Evolutionary conservation across 2,113 vertebrate species (phyloP), one percentile per base, ranked within the genome.

Genomic region (Ginglymostoma cirratum): DNA sequence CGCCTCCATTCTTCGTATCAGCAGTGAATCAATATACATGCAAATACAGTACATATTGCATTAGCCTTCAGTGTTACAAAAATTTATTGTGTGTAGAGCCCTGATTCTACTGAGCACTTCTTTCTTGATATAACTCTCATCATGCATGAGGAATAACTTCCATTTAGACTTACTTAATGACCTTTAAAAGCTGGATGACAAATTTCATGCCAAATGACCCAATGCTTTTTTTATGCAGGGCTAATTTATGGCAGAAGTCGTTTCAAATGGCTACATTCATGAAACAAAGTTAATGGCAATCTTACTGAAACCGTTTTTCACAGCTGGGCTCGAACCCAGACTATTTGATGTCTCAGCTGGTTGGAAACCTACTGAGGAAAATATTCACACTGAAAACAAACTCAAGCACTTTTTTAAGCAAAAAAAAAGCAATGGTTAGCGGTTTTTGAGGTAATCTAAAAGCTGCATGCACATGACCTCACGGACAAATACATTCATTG

Each of bases 161-260:
- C 96, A 97, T 98, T 98, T 97, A 97, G 97, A 97, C 96, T 78
- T 95, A 97, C 96, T 96, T 97, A 97, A 97, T 96, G 90, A 96
- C 96, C 96, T 96, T 90, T 96, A 96, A 67, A 86, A 96, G 65
- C 85, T 48, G 80, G 85, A 96, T 87, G 80, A 70, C 80, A 86
- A 70, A 86, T 69, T 67, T 96, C 85, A 45, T 87, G 80, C 78
- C 83, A 67, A 96, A 96, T 89, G 95, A 87, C 96, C 97, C 97
- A 97, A 98, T 96, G 97, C 96, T 97, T 96, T 97, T 48, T 70
- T 72, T 95, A 95, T n/a, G 34, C 67, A 7, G 93, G 93, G 27
- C 67, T 69, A 95, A 95, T 95, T 95, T 70, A 95, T 48, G 93
- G 66, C 12, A 42, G n/a, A 69, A 94, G 92, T 94, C 66, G 42